Evolutionary conservation across 2,888 invertebrate species (phyloP).

Genomic region (Patella caerulea): DNA sequence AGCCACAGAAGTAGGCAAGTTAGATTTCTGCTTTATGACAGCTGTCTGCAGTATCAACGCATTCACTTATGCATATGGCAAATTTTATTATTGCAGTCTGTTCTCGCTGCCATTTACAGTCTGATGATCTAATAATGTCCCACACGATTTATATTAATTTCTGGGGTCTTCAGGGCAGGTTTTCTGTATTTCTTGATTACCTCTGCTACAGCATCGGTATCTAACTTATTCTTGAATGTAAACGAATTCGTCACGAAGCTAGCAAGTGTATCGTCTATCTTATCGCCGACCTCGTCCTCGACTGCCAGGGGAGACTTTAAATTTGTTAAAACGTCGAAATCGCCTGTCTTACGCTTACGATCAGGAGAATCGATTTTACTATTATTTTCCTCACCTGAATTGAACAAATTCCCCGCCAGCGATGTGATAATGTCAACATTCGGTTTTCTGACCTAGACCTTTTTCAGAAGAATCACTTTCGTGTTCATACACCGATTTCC

Average conservation of each 20-base stretch:
- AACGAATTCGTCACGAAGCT: neutral
- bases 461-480: neutral
- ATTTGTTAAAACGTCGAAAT: neutral
- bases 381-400: neutral
- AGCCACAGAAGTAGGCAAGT: too few relatives aligned
- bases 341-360: neutral
- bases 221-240: neutral
- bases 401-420: neutral
- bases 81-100: neutral
- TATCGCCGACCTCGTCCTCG: neutral
- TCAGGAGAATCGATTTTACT: neutral
- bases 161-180: neutral
- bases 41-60: too few relatives aligned
- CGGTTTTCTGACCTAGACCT: conserved; percentile 6
- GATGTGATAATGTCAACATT: neutral
- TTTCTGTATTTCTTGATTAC: neutral
- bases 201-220: neutral
- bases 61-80: neutral
- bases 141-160: conserved; percentile 1
- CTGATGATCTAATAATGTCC: neutral
- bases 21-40: neutral
- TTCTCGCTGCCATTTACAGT: neutral
- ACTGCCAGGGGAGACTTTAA: neutral
- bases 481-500: neutral
- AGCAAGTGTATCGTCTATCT: neutral